These are phyloP conservation scores for Drosophila eohydei DNA, from an alignment of 2,888 invertebrate genomes.

Conservation along the genomic window DNA sequence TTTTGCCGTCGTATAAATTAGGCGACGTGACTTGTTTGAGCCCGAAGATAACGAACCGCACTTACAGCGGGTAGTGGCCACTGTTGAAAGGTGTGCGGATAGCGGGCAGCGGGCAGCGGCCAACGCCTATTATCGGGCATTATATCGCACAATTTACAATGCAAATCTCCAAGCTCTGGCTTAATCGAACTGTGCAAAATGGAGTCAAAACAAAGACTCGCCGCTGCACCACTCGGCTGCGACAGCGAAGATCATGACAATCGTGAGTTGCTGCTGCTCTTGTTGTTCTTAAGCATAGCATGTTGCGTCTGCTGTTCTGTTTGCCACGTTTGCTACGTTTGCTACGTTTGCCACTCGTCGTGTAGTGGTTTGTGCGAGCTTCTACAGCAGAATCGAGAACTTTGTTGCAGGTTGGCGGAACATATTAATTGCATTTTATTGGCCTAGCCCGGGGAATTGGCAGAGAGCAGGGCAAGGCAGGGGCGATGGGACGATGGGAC, in stretches of 20 bases:
- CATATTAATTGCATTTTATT: conserved; percentile 82
- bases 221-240: conserved; percentile 38
- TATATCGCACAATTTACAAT: conserved; percentile 71
- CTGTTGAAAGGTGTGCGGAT: neutral
- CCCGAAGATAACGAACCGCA: conserved; percentile 61
- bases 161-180: conserved; percentile 61
- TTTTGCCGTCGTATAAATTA: conserved; percentile 68
- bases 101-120: neutral
- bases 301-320: conserved; percentile 1
- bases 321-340: conserved; percentile 6
- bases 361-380: conserved; percentile 69
- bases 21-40: conserved; percentile 75
- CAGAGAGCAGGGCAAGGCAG: neutral
- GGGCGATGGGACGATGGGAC: neutral
- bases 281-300: neutral
- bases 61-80: conserved; percentile 24
- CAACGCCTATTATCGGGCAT: conserved; percentile 64
- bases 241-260: conserved; percentile 23
- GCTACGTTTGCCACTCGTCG: conserved; percentile 21
- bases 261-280: conserved; percentile 14
- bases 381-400: conserved; percentile 57
- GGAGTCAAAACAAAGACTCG: conserved; percentile 42
- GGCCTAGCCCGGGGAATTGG: conserved; percentile 47
- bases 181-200: conserved; percentile 72
- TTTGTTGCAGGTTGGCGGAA: conserved; percentile 76